These are phyloP conservation scores for Scaptomyza hsui DNA, from an alignment of 1,140 invertebrate species.

Conservation along the genomic window DNA sequence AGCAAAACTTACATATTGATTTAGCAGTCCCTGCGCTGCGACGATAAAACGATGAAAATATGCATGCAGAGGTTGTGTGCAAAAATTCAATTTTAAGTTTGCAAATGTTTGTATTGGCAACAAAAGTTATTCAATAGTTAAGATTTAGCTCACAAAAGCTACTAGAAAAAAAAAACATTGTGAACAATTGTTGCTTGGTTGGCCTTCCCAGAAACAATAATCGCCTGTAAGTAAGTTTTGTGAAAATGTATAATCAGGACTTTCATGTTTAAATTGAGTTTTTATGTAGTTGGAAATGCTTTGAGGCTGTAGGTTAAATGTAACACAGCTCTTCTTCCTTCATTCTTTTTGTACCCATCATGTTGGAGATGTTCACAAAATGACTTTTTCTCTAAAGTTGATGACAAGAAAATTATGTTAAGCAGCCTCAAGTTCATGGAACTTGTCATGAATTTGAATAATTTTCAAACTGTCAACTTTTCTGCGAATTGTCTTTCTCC, in stretches of 20 bases:
- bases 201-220: conserved; percentile 8
- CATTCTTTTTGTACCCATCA: conserved; percentile 5
- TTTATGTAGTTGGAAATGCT: conserved; percentile 40
- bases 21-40: neutral
- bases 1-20: conserved; percentile 10
- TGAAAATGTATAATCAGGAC: conserved; percentile 6
- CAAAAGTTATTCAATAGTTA: conserved; percentile 3
- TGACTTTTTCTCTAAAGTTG: conserved; percentile 42
- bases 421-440: conserved; percentile 61
- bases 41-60: conserved; percentile 7
- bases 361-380: conserved; percentile 12
- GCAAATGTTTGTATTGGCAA: conserved; percentile 23
- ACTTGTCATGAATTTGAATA: conserved; percentile 72
- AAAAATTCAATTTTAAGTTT: conserved; percentile 49
- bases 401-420: conserved; percentile 69
- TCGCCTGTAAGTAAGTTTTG: conserved; percentile 1
- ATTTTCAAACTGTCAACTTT: conserved; percentile 52
- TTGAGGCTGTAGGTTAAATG: conserved; percentile 11
- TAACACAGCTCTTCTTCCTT: conserved; percentile 1
- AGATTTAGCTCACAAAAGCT: too few relatives aligned
- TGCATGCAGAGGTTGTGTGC: conserved; percentile 10
- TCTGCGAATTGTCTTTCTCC: neutral
- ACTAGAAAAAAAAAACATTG: conserved; percentile 10
- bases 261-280: conserved; percentile 67
- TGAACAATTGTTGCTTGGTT: neutral